A percentile compares a stretch with the other conserved stretches of the same genome.
phyloP scores from a whole-genome alignment of 2,888 invertebrate species.

The Malacosoma neustria region DNA sequence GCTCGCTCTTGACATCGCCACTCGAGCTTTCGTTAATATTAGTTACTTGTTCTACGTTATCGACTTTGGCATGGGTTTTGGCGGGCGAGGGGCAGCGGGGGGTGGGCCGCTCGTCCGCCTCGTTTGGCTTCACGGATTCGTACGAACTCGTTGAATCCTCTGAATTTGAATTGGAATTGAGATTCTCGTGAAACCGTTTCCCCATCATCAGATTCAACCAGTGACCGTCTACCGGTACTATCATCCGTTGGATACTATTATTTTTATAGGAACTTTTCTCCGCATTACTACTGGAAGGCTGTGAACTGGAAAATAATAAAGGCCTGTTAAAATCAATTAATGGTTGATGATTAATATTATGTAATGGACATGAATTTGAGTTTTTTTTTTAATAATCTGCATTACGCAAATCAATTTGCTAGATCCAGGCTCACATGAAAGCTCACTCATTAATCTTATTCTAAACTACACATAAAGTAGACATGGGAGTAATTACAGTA shows the following conservation, averaged over 20 bases:
- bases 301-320: conserved; percentile 46
- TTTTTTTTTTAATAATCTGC: too few species aligned
- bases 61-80: conserved; percentile 60
- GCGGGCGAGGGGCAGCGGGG: conserved; percentile 60
- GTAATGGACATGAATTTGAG: too few species aligned
- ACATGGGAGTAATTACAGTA: too few species aligned
- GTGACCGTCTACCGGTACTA: conserved; percentile 72
- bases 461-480: too few species aligned
- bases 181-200: conserved; percentile 71
- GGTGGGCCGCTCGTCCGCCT: conserved; percentile 75
- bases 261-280: conserved; percentile 67
- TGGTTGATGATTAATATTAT: too few species aligned
- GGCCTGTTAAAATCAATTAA: too few species aligned
- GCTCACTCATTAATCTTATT: too few species aligned
- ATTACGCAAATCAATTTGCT: too few species aligned
- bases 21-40: conserved; percentile 34
- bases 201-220: conserved; percentile 79
- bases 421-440: too few species aligned
- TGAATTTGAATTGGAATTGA: conserved; percentile 62
- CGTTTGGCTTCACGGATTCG: conserved; percentile 51
- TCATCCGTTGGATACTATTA: conserved; percentile 51
- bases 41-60: conserved; percentile 43
- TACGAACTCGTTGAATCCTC: conserved; percentile 73
- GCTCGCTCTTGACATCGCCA: conserved; percentile 38
- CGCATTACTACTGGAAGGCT: conserved; percentile 65